Evolutionary conservation across 2,113 vertebrate species (phyloP), one percentile per base, ranked within the genome.

Genomic region (Podocnemis expansa): DNA sequence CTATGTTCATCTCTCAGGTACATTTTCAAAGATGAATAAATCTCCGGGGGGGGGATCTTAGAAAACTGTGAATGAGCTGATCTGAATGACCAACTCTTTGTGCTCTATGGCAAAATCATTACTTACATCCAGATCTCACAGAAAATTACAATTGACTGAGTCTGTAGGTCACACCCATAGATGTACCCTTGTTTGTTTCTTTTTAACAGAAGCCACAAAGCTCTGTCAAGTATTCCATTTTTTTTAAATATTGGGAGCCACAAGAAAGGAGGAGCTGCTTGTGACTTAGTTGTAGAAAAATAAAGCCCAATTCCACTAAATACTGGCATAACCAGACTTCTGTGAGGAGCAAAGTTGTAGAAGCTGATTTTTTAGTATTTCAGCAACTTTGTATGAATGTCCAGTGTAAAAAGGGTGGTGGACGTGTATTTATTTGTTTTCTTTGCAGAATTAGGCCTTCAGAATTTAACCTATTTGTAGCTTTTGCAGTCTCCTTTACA

Each of bases 21-120:
- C 82, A 89, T 94, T 91, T 43, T 84, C 45, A 67, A 45, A 89
- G 93, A 97, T 95, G 96, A 96, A 88, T 82, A 95, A 82, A 78
- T 82, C 47, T 34, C 94, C 43, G 43, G 82, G 90, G 12, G 12
- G 45, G 80, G 93, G 38, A n/a, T 49, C 52, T 73, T 89, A 45
- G 60, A 89, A 24, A 54, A 80, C 75, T 63, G 55, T 85, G 83
- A 56, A 22, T 51, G 21, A 87, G 54, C 52, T 82, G 87, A 94
- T 89, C 76, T 91, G 87, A 78, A 85, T 90, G 84, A 86, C 81
- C 82, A 24, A 19, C 49, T 80, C 87, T 38, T 31, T 16, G 11
- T 34, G 80, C 52, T 81, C 88, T 82, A 76, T n/a, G 14, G 60
- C 41, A 43, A 43, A 38, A n/a, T n/a, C n/a, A 47, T 93, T 96